A percentile compares a stretch with the other conserved stretches of the same genome.
Conservation (phyloP, 2,888 invertebrate genomes). For the Eupithecia centaureata region DNA sequence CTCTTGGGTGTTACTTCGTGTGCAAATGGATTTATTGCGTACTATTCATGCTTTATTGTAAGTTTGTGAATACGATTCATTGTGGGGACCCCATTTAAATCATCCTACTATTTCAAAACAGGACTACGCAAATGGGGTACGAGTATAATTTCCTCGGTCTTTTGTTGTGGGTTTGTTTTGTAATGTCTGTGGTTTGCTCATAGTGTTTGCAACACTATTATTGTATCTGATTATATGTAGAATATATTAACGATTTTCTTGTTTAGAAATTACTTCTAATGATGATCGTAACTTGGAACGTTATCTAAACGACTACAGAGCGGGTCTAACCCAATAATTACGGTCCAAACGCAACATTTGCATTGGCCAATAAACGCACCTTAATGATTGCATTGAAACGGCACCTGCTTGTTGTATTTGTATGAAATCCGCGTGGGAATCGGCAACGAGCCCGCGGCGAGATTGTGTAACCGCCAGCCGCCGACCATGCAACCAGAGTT, state of each 20-base stretch:
- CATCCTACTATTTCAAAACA: conserved; percentile 47
- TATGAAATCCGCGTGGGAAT: conserved; percentile 83
- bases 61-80: conserved; percentile 40
- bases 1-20: conserved; percentile 76
- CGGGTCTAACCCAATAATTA: conserved; percentile 36
- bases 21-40: conserved; percentile 70
- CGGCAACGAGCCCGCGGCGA: conserved; percentile 58
- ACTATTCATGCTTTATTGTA: conserved; percentile 46
- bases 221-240: not conserved
- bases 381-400: conserved; percentile 65
- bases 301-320: conserved; percentile 16
- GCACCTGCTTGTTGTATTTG: conserved; percentile 66
- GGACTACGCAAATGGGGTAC: conserved; percentile 28
- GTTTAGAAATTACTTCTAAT: conserved; percentile 12
- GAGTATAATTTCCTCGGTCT: conserved; percentile 18
- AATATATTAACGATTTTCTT: not conserved
- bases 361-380: conserved; percentile 60
- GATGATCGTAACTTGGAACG: conserved; percentile 4
- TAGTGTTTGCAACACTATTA: not conserved
- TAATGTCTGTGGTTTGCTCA: conserved; percentile 8
- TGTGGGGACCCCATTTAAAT: conserved; percentile 51
- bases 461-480: conserved; percentile 46
- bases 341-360: conserved; percentile 39
- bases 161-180: conserved; percentile 14
- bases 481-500: conserved; percentile 42